Base-by-base conservation (phyloP, 2,113 vertebrate species). In the Syngnathus floridae region DNA sequence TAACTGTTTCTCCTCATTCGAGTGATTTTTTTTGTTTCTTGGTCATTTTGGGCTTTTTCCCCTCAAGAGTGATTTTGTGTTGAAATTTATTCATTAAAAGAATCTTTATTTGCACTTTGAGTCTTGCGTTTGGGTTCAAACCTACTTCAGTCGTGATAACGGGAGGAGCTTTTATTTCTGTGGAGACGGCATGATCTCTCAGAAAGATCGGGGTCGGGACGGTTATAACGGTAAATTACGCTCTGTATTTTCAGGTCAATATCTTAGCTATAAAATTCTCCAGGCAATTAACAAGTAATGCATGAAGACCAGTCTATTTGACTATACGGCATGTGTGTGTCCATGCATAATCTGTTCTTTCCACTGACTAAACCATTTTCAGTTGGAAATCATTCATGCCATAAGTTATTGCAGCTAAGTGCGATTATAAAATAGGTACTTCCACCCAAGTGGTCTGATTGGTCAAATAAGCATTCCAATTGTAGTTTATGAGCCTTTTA, bases 401-500 rank as follows among this genome's bases (percentile, higher is more conserved):
- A 75, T 81, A 83, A 87, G 84, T 89, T 87, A 87, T 87, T 85
- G 79, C 84, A 86, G 86, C 85, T 89, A 89, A 88, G 86, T 80
- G 84, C 75, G 75, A 79, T 84, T 88, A 87, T 87, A 82, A 88
- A 88, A 83, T 65, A 68, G 68, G 80, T 82, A 76, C 84, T 84
- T 82, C 74, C 84, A 82, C 79, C 83, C 79, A 75, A 85, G 80
- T 76, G 77, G 79, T 83, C 76, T 85, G 87, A 89, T 89, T 89
- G 87, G 87, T 84, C 87, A 86, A 87, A 87, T 87, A 87, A 84
- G 84, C 82, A 78, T 89, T 86, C 76, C 86, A 72, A 81, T 81
- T 81, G 77, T 86, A 83, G 73, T 89, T 87, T 87, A 89, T 85
- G 86, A 86, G 80, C 76, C 84, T 9, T 56, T 82, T 89, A 84